phyloP scores from a whole-genome alignment of 2,888 invertebrate species.

The Seira sanloemensis region DNA sequence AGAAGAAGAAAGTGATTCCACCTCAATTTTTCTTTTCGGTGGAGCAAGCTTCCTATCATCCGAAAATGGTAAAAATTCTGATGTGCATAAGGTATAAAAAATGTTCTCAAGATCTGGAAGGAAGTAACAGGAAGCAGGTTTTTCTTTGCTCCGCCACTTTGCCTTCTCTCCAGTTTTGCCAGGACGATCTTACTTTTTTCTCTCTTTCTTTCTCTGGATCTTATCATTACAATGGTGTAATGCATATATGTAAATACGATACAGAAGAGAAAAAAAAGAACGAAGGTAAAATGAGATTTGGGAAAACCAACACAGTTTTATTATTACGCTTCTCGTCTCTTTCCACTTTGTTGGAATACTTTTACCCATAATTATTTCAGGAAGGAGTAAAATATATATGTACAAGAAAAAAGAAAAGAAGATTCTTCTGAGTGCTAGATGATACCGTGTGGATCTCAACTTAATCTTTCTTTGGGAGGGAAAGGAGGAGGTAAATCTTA shows the following conservation, averaged over 20 bases:
- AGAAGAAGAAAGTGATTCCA: not conserved
- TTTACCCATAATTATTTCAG: conserved; percentile 38
- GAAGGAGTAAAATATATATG: not conserved
- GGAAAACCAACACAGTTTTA: not conserved
- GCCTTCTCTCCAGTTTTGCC: not conserved
- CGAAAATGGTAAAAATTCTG: not conserved
- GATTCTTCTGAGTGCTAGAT: not conserved
- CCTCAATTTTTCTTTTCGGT: conserved; percentile 10
- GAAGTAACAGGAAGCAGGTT: conserved; percentile 43
- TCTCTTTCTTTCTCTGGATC: not conserved
- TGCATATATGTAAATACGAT: conserved; percentile 32
- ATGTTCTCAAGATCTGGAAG: not conserved
- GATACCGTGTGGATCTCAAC: not conserved
- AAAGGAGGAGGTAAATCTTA: conserved; percentile 12
- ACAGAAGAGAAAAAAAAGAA: too few relatives aligned
- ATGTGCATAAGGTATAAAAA: not conserved
- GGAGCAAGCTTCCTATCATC: not conserved
- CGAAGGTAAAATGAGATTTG: not conserved
- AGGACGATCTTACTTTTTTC: not conserved
- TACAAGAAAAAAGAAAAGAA: not conserved
- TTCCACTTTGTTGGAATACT: not conserved
- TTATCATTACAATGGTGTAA: conserved; percentile 1
- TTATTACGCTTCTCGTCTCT: not conserved
- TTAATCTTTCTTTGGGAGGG: not conserved
- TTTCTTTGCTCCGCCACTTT: conserved; percentile 3